phyloP scores from a whole-genome alignment of 2,797 vertebrate species.

The Mus caroli region DNA sequence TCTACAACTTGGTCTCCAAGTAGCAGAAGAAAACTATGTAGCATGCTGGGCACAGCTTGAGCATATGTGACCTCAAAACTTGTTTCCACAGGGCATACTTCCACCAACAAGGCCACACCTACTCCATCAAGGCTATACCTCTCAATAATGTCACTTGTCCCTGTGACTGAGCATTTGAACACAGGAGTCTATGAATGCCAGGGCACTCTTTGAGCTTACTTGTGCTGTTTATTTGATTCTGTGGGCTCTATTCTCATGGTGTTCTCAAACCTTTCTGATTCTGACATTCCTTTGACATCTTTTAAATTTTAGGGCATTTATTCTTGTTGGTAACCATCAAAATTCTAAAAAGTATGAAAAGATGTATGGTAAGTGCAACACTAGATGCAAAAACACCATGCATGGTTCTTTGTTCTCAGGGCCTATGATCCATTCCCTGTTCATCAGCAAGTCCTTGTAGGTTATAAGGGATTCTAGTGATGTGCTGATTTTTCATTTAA shows the following conservation, averaged over 20 bases:
- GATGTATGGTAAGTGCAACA: background rate
- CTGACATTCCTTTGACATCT: background rate
- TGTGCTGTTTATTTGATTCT: background rate
- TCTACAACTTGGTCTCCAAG: background rate
- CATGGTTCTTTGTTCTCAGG: background rate
- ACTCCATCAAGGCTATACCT: background rate
- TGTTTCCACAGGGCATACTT: background rate
- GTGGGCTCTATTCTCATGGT: background rate
- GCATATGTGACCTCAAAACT: background rate
- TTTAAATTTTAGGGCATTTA: background rate
- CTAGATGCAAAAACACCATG: background rate
- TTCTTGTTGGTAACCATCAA: background rate
- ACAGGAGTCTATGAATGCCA: background rate
- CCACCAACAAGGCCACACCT: background rate
- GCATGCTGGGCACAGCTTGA: too few species aligned
- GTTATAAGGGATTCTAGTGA: too few species aligned
- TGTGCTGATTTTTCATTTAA: too few species aligned
- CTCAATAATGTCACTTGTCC: background rate
- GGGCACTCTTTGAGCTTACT: background rate
- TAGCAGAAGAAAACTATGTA: background rate
- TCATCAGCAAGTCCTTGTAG: too few species aligned
- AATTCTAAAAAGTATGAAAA: background rate
- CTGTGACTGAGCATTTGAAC: background rate
- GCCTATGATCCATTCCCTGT: background rate
- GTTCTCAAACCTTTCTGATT: background rate